These are phyloP conservation scores for Poeciliopsis retropinna DNA, from an alignment of 2,113 vertebrate genomes.

Conservation along the genomic window DNA sequence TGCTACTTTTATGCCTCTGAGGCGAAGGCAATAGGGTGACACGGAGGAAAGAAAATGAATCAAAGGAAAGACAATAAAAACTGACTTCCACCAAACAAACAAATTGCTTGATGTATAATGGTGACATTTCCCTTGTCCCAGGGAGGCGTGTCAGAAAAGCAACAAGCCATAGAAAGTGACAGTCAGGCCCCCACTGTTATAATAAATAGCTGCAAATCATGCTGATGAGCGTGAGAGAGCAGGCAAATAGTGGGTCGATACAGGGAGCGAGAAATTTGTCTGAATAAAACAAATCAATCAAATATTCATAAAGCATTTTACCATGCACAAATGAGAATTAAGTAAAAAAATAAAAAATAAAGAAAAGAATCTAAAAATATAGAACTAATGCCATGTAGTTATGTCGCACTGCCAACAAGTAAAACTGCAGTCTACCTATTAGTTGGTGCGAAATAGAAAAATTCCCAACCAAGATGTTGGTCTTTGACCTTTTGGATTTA, in stretches of 20 bases:
- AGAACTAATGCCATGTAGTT: neutral
- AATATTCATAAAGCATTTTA: conserved; percentile 55
- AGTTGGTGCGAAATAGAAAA: neutral
- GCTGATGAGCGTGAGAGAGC: conserved; percentile 51
- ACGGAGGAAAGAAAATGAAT: conserved; percentile 52
- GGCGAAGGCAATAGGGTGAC: conserved; percentile 5
- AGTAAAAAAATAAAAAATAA: conserved; percentile 28
- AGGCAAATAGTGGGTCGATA: conserved; percentile 53
- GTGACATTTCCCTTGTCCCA: conserved; percentile 68
- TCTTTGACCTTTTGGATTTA: neutral
- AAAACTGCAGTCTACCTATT: neutral
- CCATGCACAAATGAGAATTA: conserved; percentile 40
- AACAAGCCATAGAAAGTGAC: conserved; percentile 63
- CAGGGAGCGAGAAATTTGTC: conserved; percentile 43
- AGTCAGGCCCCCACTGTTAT: conserved; percentile 48
- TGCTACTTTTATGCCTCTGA: conserved; percentile 6
- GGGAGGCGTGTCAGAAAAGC: conserved; percentile 62
- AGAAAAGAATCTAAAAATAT: conserved; percentile 23
- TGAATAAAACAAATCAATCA: conserved; percentile 65
- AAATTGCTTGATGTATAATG: conserved; percentile 68
- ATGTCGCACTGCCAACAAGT: neutral
- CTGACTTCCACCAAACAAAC: conserved; percentile 62
- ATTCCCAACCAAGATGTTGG: neutral
- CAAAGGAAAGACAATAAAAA: conserved; percentile 56
- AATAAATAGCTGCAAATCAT: conserved; percentile 66